Conservation (phyloP, 1,140 invertebrate species). For the Oedothorax gibbosus region DNA sequence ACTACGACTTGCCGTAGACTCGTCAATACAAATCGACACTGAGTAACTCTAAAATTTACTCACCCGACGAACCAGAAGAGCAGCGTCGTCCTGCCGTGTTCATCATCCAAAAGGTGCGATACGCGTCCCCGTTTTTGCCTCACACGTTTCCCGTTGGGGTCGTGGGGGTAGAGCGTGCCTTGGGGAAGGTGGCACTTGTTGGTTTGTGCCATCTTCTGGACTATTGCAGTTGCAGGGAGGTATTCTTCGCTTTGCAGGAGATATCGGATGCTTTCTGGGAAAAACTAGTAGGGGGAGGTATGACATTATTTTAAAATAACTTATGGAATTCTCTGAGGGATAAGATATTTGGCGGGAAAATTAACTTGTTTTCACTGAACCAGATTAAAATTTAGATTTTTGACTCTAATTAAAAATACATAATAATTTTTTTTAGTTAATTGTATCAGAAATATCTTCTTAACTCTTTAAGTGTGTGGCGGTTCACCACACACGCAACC, state of each 20-base stretch:
- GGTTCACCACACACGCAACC: too few relatives aligned
- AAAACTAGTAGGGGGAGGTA: background rate
- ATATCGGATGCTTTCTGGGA: slow-evolving; percentile 30
- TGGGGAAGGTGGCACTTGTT: slow-evolving; percentile 4
- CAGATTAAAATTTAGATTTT: background rate
- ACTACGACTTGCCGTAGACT: too few relatives aligned
- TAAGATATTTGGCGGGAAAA: background rate
- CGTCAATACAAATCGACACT: too few relatives aligned
- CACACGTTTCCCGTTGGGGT: background rate
- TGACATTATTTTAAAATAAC: too few relatives aligned
- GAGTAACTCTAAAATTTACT: background rate
- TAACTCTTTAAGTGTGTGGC: too few relatives aligned
- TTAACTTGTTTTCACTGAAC: background rate
- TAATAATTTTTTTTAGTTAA: too few relatives aligned
- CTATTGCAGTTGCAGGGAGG: background rate
- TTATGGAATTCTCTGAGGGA: too few relatives aligned
- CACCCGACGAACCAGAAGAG: slow-evolving; percentile 25
- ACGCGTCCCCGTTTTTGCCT: background rate
- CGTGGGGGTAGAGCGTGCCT: background rate
- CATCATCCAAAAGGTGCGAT: background rate
- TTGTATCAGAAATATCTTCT: too few relatives aligned
- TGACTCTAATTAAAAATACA: too few relatives aligned
- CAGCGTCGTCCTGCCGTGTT: background rate
- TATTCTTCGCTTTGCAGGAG: slow-evolving; percentile 16
- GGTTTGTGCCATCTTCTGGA: background rate